Percentiles rank a stretch among this genome's conserved stretches.
Evolutionary conservation across 2,888 invertebrate species (phyloP).

Genomic region (Lasioglossum pauxillum): DNA sequence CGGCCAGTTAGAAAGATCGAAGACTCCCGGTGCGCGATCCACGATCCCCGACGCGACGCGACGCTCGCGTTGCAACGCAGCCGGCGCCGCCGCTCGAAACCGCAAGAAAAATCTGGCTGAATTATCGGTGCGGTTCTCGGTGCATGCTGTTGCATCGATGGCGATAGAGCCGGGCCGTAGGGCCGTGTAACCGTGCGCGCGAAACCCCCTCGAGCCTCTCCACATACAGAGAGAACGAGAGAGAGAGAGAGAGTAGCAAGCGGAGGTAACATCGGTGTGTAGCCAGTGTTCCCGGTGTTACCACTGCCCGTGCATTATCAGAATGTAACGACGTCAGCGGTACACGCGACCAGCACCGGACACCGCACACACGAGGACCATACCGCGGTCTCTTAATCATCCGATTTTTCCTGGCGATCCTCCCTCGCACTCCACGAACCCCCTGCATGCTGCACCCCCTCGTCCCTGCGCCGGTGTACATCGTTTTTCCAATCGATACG

Average conservation of each 20-base stretch:
- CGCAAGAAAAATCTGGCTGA: conserved; percentile 82
- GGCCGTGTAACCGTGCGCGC: conserved; percentile 47
- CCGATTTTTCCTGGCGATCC: conserved; percentile 73
- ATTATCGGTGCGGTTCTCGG: conserved; percentile 82
- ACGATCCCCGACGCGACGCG: conserved; percentile 27
- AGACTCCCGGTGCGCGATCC: background rate
- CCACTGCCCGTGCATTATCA: conserved; percentile 77
- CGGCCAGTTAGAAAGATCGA: background rate
- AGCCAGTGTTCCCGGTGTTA: conserved; percentile 60
- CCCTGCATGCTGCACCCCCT: background rate
- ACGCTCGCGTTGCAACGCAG: conserved; percentile 62
- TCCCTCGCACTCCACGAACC: background rate
- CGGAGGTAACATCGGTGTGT: conserved; percentile 46
- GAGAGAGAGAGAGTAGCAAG: background rate
- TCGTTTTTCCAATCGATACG: conserved; percentile 73
- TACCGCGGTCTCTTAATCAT: conserved; percentile 79
- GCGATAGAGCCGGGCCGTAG: conserved; percentile 51
- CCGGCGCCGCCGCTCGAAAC: conserved; percentile 79
- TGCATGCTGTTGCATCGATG: conserved; percentile 73
- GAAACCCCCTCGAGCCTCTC: conserved; percentile 3
- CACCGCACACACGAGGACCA: conserved; percentile 70
- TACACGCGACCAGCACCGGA: conserved; percentile 75
- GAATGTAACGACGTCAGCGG: conserved; percentile 78
- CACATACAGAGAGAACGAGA: background rate
- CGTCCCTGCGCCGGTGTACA: conserved; percentile 6